Base-by-base conservation (phyloP, 1,140 invertebrate genomes). In the Drosophila baimaii region DNA sequence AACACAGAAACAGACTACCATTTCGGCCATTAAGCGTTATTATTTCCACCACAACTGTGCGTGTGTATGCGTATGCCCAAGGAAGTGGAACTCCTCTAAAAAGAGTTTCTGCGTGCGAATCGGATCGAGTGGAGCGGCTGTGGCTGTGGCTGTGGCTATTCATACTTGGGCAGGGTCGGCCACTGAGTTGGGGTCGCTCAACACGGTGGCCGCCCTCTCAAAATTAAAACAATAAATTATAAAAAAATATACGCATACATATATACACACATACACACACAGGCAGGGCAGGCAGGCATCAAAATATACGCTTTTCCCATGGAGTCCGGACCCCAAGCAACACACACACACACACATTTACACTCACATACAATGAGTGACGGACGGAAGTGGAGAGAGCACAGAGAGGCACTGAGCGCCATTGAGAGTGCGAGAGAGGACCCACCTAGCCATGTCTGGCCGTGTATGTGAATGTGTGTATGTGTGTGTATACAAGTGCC, bases 161-260 rank as follows among this genome's bases (percentile, higher is more conserved):
- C 37, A 39, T 46, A 44, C 51, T 71, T 57, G 65, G 65, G 39
- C 68, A 69, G 49, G 37, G 66, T 54, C 33, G 39, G 39, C 29
- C 17, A 23, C 39, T 33, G 41, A 29, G 47, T 70, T 55, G 64
- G 31, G 46, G 46, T 69, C 66, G 41, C 47, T 35, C 43, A 33
- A 64, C 77, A 64, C 52, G 52, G 63, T 75, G 71, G 73, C 54
- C 80, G 54, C 80, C 79, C 79, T 75, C 70, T 76, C 70, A 56
- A 79, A 83, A 84, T 82, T 76, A 79, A 82, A 82, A 82, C 81
- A 83, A 83, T 82, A 82, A 82, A 84, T 82, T 82, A 83, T 84
- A 61, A 75, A 83, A 83, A 79, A 83, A 84, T 58, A 61, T 72
- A 44, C 57, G 44, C 76, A 71, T 57, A 39, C 76, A 71, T 57